Evolutionary conservation across 2,113 vertebrate genomes (phyloP).

Genomic region (Carlito syrichta): DNA sequence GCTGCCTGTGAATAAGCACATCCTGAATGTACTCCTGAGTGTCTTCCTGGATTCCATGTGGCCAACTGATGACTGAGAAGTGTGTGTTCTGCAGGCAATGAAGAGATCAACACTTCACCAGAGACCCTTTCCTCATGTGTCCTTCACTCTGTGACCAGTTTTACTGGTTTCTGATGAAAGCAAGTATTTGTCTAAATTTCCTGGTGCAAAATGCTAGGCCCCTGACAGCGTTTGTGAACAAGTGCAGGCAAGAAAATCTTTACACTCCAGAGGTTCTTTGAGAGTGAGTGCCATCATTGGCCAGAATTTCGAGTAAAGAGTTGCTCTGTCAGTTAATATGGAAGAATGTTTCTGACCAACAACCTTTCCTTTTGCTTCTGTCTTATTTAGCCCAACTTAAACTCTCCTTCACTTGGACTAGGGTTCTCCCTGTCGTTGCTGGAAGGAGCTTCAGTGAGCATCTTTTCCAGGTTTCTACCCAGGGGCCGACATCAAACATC

Average conservation of each 20-base stretch:
- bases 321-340: background rate
- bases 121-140: background rate
- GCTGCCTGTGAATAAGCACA: background rate
- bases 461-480: background rate
- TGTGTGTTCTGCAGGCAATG: no score
- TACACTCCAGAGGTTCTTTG: background rate
- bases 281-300: background rate
- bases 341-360: background rate
- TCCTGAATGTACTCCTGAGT: fast-evolving
- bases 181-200: background rate
- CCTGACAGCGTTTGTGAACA: background rate
- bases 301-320: background rate
- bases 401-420: background rate
- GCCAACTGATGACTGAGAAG: background rate
- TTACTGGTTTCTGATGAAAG: background rate
- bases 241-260: background rate
- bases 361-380: background rate
- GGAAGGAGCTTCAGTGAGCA: background rate
- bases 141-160: background rate
- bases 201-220: background rate
- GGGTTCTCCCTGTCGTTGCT: background rate
- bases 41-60: background rate
- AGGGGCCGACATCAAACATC: background rate
- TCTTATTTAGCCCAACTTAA: background rate
- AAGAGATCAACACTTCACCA: background rate